Conservation (phyloP, 2,797 vertebrate species). For the Macropus fuliginosus region DNA sequence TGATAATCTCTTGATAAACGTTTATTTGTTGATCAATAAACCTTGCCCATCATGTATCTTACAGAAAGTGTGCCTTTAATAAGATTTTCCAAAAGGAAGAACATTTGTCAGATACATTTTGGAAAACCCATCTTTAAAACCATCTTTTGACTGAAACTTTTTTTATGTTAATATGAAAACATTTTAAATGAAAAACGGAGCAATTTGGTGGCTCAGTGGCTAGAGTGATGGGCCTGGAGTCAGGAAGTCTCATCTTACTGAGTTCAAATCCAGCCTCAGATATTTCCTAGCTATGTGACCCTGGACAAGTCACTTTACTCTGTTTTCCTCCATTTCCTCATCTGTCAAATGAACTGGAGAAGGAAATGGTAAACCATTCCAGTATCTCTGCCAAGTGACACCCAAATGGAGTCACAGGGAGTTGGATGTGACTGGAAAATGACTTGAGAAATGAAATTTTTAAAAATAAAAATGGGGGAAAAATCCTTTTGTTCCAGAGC, state of each 20-base stretch:
- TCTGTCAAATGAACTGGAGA: neutral
- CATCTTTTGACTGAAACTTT: neutral
- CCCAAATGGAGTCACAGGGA: too few relatives aligned
- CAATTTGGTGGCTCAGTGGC: too few relatives aligned
- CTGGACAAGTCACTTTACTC: too few relatives aligned
- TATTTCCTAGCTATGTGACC: neutral
- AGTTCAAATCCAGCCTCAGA: neutral
- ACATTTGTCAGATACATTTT: neutral
- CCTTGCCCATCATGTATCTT: too few relatives aligned
- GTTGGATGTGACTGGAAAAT: neutral
- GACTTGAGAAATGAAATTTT: neutral
- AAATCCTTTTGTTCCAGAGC: neutral
- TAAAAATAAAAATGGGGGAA: neutral
- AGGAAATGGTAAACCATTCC: neutral
- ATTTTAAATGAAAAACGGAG: neutral
- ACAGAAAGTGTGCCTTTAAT: neutral
- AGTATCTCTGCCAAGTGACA: neutral
- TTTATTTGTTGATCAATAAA: too few relatives aligned
- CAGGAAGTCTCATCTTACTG: neutral
- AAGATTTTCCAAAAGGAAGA: neutral
- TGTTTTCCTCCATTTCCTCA: neutral
- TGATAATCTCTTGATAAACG: too few relatives aligned
- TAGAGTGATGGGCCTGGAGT: neutral
- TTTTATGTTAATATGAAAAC: neutral
- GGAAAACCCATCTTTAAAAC: neutral